A percentile compares a stretch with the other conserved stretches of the same genome.
phyloP scores from a whole-genome alignment of 2,888 invertebrate genomes.

The Drosophila borborema region DNA sequence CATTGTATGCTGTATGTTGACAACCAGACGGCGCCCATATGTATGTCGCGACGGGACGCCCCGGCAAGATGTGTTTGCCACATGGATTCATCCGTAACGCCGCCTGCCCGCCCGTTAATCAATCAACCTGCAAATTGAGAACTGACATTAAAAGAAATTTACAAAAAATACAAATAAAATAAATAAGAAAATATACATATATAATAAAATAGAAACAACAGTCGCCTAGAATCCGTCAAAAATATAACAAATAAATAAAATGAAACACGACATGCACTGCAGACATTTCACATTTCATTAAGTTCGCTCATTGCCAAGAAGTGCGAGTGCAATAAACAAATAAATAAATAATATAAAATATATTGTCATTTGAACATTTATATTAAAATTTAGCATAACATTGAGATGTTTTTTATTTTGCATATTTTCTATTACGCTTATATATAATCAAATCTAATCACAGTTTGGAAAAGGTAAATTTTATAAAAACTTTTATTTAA shows the following conservation, averaged over 20 bases:
- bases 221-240: slow-evolving; percentile 19
- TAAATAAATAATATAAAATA: not conserved
- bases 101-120: slow-evolving; percentile 43
- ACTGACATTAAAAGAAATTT: slow-evolving; percentile 10
- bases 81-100: slow-evolving; percentile 7
- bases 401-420: too few relatives aligned
- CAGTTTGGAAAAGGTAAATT: too few relatives aligned
- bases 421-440: too few relatives aligned
- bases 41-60: slow-evolving; percentile 38
- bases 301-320: not conserved
- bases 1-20: slow-evolving; percentile 38
- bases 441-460: too few relatives aligned
- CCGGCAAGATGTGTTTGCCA: slow-evolving; percentile 8
- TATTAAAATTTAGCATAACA: too few relatives aligned
- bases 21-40: slow-evolving; percentile 62
- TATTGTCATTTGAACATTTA: too few relatives aligned
- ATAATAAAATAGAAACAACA: not conserved
- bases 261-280: slow-evolving; percentile 10
- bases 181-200: not conserved
- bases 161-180: not conserved
- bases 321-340: not conserved
- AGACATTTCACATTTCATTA: not conserved
- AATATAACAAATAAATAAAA: not conserved
- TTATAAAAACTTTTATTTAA: too few relatives aligned
- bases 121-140: slow-evolving; percentile 65